Conservation (phyloP, 2,797 vertebrate species). For the Phoxinus dragarum region DNA sequence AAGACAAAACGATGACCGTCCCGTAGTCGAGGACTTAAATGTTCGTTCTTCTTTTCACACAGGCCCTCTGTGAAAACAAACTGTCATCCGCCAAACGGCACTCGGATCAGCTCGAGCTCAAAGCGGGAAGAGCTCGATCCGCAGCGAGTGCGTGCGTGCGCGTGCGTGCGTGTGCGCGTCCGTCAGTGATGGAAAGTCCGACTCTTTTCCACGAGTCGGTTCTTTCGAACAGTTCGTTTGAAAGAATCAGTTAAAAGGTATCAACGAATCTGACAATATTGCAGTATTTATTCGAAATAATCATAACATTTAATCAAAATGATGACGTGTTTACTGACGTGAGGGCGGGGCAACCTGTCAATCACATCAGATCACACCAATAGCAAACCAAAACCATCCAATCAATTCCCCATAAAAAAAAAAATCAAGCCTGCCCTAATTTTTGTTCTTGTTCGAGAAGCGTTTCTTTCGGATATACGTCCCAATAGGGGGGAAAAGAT, state of each 20-base stretch:
- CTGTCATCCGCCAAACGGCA: slow-evolving; percentile 68
- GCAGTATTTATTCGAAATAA: neutral
- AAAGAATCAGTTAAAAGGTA: neutral
- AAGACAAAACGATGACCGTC: neutral
- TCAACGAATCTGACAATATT: neutral
- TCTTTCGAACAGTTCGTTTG: neutral
- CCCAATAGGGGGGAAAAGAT: neutral
- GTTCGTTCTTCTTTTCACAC: slow-evolving; percentile 61
- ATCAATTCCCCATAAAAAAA: neutral
- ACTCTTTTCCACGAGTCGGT: neutral
- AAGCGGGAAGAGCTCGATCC: slow-evolving; percentile 64
- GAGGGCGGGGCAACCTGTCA: neutral
- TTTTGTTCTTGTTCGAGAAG: neutral
- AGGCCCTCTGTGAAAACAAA: slow-evolving; percentile 53
- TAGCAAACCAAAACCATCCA: neutral
- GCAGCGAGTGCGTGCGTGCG: slow-evolving; percentile 60
- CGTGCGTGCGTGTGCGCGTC: slow-evolving; percentile 30
- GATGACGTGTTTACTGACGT: neutral
- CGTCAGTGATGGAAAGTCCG: neutral
- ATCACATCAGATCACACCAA: neutral
- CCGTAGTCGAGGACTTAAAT: neutral
- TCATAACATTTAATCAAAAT: no score
- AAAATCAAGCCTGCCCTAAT: neutral
- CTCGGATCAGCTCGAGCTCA: slow-evolving; percentile 64
- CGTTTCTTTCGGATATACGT: neutral